Base-by-base conservation (phyloP, 2,797 vertebrate species). In the Crax fasciolata region DNA sequence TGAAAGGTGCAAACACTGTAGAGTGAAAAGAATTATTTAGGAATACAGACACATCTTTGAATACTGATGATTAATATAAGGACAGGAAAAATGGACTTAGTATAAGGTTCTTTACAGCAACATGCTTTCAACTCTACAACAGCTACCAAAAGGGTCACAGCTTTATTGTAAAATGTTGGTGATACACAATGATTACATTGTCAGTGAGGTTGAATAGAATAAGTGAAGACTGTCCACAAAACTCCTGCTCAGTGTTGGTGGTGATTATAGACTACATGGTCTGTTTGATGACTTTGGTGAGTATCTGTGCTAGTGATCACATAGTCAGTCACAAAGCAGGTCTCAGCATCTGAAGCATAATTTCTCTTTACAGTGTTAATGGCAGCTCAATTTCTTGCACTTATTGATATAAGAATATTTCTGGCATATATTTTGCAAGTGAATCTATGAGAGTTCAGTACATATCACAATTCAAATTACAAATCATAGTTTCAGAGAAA, bases 1-100 rank as follows among this genome's bases (percentile, higher is more conserved):
- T 78, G 35, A 90, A 95, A 95, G 51, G n/a, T 79, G 70, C 59
- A 93, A 97, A 91, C 35, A 75, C 16, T 32, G 19, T 20, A 11
- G 63, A 90, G 43, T 72, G 54, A 67, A 94, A 87, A 87, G 3
- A 81, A 93, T 92, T 94, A 91, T 93, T 96, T 89, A 80, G 51
- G 41, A 88, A 76, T 87, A 89, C 13, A 86, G 82, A 61, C 25
- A 57, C 30, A 91, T 89, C 46, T 85, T 88, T 78, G 41, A 83
- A 81, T 59, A 54, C 7, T 30, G 25, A 81, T 80, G 51, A 92
- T 84, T 66, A 87, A 93, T 92, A 90, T 61, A 28, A 80, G 9
- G 28, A 61, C 17, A 71, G 41, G 38, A 32, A 83, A 92, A 90
- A 72, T 28, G 6, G 12, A 6, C 3, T 66, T 62, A 70, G 46